Base-by-base conservation (phyloP, 2,113 vertebrate genomes). In the Charadrius vociferus region DNA sequence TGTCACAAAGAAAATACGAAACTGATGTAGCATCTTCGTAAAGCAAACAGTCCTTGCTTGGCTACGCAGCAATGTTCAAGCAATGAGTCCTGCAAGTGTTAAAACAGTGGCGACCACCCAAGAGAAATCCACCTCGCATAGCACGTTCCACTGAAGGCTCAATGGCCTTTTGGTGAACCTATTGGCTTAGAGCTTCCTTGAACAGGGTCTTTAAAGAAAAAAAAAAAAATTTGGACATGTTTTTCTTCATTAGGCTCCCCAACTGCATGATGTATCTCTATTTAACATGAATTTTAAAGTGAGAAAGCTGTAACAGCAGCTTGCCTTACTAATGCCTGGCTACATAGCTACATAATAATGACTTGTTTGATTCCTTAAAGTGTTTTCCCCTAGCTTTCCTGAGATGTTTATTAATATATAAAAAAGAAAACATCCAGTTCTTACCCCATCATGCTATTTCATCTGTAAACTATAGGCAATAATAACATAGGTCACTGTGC, bases 161-260 rank as follows among this genome's bases (percentile, higher is more conserved):
- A 85, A 78, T 56, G 96, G 95, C 88, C 96, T 97, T 94, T 85
- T 91, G 90, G 82, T 95, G 94, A 98, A 95, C 96, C 68, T 95
- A 93, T 94, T 85, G 67, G 66, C 94, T 97, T 82, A 67, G 88
- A 62, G 79, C 70, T 81, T 93, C 93, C 93, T 97, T 67, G 59
- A 97, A 90, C 86, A 94, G 65, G 93, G 95, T 95, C 95, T 96
- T 88, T 90, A 95, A 90, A 97, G 92, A 93, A 98, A 92, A 96
- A 97, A 96, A 97, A 96, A 95, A 87, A 93, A 94, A 97, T 93
- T 79, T 85, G 86, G 86, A 63, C 85, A 72, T 95, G 95, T 91
- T 91, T 86, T 91, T 95, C 88, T 80, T 86, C 65, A 53, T 68
- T 81, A 92, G 63, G 82, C 88, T 96, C 41, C 50, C 61, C 58